phyloP scores from a whole-genome alignment of 2,113 vertebrate species.

The Lophotis ruficrista region DNA sequence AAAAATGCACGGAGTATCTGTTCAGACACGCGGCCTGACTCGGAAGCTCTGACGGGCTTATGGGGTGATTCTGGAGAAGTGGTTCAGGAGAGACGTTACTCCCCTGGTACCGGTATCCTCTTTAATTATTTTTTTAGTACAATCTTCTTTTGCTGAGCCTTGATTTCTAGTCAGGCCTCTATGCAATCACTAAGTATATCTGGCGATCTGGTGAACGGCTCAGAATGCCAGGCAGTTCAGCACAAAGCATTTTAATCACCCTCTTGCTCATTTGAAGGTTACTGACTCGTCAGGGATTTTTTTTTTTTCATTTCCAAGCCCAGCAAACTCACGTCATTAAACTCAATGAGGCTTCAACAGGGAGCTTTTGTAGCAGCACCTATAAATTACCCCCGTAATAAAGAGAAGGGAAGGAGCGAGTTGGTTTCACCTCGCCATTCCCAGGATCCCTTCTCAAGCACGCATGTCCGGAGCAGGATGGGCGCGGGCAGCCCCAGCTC shows the following conservation, averaged over 20 bases:
- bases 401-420: background rate
- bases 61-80: background rate
- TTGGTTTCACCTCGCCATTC: background rate
- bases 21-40: background rate
- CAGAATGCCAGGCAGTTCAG: background rate
- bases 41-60: background rate
- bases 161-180: background rate
- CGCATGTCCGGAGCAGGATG: background rate
- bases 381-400: background rate
- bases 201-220: background rate
- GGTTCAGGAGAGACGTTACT: background rate
- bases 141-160: background rate
- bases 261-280: background rate
- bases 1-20: background rate
- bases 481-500: background rate
- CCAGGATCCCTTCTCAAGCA: background rate
- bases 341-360: background rate
- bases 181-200: background rate
- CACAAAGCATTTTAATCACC: background rate
- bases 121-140: background rate
- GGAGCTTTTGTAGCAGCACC: background rate
- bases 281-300: background rate
- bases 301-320: conserved; percentile 1
- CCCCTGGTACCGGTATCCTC: background rate
- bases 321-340: conserved; percentile 10